phyloP scores from a whole-genome alignment of 2,113 vertebrate genomes.

The Pygoscelis antarcticus region DNA sequence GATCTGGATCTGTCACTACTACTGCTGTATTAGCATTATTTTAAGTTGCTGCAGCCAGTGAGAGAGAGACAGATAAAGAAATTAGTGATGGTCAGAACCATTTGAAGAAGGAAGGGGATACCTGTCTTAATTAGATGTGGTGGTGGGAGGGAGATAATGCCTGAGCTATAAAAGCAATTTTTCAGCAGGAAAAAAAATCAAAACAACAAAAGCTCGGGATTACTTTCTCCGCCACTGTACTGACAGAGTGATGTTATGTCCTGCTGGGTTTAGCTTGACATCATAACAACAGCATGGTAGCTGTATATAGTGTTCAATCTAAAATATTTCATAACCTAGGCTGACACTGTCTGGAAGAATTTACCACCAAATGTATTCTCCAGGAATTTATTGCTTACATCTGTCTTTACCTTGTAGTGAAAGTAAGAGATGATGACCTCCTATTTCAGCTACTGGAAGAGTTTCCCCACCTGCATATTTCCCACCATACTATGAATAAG shows the following conservation, averaged over 20 bases:
- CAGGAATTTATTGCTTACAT: background rate
- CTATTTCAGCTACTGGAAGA: constrained; percentile 86
- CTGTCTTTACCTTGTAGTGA: constrained; percentile 77
- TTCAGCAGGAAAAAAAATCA: background rate
- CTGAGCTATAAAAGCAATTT: background rate
- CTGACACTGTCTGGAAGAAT: background rate
- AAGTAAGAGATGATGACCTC: constrained; percentile 83
- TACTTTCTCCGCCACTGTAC: background rate
- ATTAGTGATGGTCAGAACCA: background rate
- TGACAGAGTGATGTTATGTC: background rate
- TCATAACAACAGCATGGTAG: background rate
- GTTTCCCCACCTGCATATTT: constrained; percentile 86
- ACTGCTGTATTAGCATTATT: background rate
- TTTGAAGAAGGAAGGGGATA: background rate
- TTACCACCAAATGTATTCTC: background rate
- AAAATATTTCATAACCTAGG: background rate
- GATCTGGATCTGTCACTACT: background rate
- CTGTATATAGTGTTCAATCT: background rate
- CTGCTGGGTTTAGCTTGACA: background rate
- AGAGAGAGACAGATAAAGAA: background rate
- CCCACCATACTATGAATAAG: constrained; percentile 76
- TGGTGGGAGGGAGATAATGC: background rate
- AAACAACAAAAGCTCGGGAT: background rate
- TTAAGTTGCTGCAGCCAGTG: background rate
- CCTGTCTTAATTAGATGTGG: background rate